Evolutionary conservation across 2,797 vertebrate species (phyloP).

Genomic region (Myiothlypis chrysogaster): DNA sequence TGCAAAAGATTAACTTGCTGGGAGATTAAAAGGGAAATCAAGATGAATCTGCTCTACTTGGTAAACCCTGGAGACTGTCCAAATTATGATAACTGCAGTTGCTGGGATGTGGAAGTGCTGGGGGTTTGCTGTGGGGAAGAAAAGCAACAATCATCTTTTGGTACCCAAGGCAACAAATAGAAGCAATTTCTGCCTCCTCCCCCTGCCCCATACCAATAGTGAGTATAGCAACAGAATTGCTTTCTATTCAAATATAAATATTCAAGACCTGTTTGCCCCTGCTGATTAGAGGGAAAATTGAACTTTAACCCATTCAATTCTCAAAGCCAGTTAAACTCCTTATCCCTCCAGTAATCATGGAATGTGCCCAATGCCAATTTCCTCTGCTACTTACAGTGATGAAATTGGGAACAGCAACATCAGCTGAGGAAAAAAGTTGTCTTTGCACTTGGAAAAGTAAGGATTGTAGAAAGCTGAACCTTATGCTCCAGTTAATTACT

Average conservation of each 20-base stretch:
- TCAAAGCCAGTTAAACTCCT: not conserved
- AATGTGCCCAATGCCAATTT: not conserved
- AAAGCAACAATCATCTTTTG: not conserved
- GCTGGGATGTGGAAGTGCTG: not conserved
- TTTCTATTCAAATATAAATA: not conserved
- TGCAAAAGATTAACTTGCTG: not conserved
- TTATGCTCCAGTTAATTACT: not conserved
- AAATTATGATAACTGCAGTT: not conserved
- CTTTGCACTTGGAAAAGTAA: not conserved
- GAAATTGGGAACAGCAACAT: not conserved
- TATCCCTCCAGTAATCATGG: not conserved
- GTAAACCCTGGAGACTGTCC: not conserved
- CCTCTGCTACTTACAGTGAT: not conserved
- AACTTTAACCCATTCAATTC: not conserved
- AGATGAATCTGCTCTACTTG: not conserved
- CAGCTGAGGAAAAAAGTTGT: not conserved
- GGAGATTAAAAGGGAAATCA: not conserved
- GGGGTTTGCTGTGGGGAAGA: not conserved
- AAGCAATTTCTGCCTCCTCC: not conserved
- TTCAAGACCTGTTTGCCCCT: not conserved
- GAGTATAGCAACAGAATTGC: not conserved
- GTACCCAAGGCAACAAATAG: not conserved
- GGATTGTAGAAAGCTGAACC: not conserved
- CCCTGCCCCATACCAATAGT: rapidly evolving
- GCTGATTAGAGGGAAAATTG: not conserved